A percentile compares a stretch with the other conserved stretches of the same genome.
Evolutionary conservation across 1,140 invertebrate species (phyloP).

Genomic region (Diabrotica virgifera): DNA sequence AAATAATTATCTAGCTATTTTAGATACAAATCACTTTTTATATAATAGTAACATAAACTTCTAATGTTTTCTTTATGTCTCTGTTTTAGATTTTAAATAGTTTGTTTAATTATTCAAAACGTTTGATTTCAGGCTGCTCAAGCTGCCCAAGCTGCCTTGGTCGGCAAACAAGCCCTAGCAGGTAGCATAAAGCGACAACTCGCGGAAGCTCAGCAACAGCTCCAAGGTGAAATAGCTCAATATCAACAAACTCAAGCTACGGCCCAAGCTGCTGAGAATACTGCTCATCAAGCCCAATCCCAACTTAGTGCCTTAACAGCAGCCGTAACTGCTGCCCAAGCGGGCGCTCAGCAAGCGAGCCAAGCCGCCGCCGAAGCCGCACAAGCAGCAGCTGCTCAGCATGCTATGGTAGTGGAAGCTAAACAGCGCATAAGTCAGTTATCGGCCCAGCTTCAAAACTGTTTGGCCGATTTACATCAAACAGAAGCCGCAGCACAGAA

Average conservation of each 20-base stretch:
- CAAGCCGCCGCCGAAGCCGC: constrained; percentile 34
- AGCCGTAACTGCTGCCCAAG: constrained; percentile 33
- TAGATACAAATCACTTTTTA: no score
- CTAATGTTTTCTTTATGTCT: neutral
- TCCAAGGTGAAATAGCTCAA: constrained; percentile 32
- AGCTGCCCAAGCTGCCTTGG: constrained; percentile 38
- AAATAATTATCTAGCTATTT: neutral
- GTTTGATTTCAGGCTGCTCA: constrained; percentile 29
- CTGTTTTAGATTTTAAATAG: neutral
- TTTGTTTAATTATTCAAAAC: neutral
- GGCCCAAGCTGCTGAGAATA: constrained; percentile 29
- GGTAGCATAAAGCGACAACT: constrained; percentile 31
- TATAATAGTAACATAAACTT: no score
- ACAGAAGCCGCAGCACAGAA: constrained; percentile 27
- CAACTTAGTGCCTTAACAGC: constrained; percentile 28
- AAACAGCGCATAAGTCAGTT: constrained; percentile 30
- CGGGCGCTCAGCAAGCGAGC: constrained; percentile 25
- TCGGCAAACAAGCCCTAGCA: constrained; percentile 37
- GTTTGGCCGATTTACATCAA: constrained; percentile 27
- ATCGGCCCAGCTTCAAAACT: constrained; percentile 26
- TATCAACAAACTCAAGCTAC: constrained; percentile 31
- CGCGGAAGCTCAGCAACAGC: constrained; percentile 30
- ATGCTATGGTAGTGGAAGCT: constrained; percentile 34
- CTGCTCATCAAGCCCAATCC: constrained; percentile 34
- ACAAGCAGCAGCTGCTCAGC: constrained; percentile 31